These are phyloP conservation scores for Eudemis profundana DNA, from an alignment of 2,888 invertebrate species.

Conservation along the genomic window DNA sequence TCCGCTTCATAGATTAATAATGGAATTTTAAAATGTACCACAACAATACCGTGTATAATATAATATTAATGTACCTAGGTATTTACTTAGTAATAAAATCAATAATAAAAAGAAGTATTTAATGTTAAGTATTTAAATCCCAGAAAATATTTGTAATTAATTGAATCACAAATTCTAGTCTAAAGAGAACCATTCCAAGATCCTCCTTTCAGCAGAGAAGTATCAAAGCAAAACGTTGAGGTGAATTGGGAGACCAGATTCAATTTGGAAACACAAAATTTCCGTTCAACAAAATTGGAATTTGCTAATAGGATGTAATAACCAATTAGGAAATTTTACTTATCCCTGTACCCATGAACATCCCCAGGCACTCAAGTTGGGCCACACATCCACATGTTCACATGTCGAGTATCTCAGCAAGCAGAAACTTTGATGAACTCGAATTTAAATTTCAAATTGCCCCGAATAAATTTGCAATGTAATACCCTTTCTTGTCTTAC, in stretches of 20 bases:
- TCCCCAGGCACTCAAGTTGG: conserved; percentile 41
- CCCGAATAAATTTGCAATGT: conserved; percentile 78
- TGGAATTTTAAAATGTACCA: no score
- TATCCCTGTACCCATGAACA: conserved; percentile 35
- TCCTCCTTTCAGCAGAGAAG: not conserved
- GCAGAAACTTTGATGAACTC: conserved; percentile 76
- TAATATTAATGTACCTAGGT: no score
- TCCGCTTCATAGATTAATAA: no score
- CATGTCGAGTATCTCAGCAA: conserved; percentile 60
- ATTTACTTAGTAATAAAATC: no score
- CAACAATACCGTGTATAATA: no score
- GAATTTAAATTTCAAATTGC: conserved; percentile 79
- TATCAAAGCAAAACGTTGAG: conserved; percentile 15
- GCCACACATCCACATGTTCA: conserved; percentile 61
- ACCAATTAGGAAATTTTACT: conserved; percentile 57
- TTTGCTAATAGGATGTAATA: conserved; percentile 53
- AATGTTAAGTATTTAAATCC: no score
- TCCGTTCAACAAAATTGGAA: conserved; percentile 42
- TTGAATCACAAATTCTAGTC: not conserved
- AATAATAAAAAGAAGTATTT: no score
- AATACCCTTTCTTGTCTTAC: conserved; percentile 68
- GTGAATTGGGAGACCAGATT: conserved; percentile 17
- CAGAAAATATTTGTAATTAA: no score
- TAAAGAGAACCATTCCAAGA: not conserved
- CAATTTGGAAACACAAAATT: conserved; percentile 25